Evolutionary conservation across 1,140 invertebrate genomes (phyloP), one percentile per base, ranked within the genome.

Genomic region (Cydia fagiglandana): DNA sequence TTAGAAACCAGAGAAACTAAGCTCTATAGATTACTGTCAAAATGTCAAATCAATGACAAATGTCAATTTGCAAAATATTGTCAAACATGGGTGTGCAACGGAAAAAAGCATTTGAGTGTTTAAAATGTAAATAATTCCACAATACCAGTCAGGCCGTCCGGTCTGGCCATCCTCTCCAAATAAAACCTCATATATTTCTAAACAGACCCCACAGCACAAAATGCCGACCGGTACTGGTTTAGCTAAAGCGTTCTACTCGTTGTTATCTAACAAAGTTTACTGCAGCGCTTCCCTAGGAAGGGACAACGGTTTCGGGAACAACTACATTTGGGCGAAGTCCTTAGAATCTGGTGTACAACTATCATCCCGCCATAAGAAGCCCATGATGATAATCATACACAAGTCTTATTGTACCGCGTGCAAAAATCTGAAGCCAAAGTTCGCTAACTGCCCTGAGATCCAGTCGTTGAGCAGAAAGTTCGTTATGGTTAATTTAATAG

Each of bases 321-420:
- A 86, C 45, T 93, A 92, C 64, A 79, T 91, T 5, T 93, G 93
- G 93, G 87, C 88, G 77, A 84, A 90, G 6, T 92, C 88, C 0
- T 81, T 95, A 64, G 92, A 94, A 28, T 93, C 94, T 7, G 95
- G 94, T 10, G 77, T 94, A 47, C 81, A 89, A 75, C 90, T 92
- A 76, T 89, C 89, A 0, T 80, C 78, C 1, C 78, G 86, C 76
- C 91, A 93, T 45, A 91, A 93, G 45, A 95, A 94, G 79, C 94
- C 94, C 12, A 73, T 95, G 0, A 94, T 95, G 94, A 83, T 95
- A 3, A 91, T 95, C 7, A 94, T 95, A 30, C 95, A 95, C 85
- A 95, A 95, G 81, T 93, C 94, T 2, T 95, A 94, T 94, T 95
- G 95, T 86, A 92, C 94, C 10, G 94, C 94, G 12, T 95, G 95